A percentile compares a stretch with the other conserved stretches of the same genome.
phyloP scores from a whole-genome alignment of 2,113 vertebrate genomes.

The Myodes glareolus region DNA sequence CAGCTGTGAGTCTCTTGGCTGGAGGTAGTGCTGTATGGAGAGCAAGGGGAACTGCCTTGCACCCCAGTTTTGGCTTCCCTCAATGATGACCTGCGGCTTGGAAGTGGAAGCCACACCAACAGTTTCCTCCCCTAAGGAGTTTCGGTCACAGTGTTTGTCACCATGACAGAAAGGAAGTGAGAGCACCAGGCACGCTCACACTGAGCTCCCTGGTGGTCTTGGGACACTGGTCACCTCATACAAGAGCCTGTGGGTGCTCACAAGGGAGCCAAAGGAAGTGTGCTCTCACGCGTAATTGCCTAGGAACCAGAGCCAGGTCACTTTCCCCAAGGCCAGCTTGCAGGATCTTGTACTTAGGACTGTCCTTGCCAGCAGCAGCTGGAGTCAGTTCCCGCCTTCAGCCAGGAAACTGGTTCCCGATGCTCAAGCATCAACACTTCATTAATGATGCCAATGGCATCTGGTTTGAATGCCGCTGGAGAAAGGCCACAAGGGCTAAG shows the following conservation, averaged over 20 bases:
- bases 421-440: fast-evolving
- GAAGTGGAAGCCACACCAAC: neutral
- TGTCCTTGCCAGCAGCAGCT: neutral
- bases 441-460: fast-evolving
- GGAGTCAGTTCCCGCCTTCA: fast-evolving
- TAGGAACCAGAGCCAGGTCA: neutral
- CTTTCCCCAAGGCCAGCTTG: neutral
- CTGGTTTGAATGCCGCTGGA: neutral
- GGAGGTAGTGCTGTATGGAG: neutral
- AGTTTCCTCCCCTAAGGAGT: neutral
- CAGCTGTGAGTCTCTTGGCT: neutral
- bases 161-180: neutral
- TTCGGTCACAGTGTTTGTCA: neutral
- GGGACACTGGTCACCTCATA: neutral
- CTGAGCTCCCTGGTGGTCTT: neutral
- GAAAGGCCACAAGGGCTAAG: neutral
- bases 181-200: neutral
- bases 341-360: fast-evolving
- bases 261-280: neutral
- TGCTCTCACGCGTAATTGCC: neutral
- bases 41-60: neutral
- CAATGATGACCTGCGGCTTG: neutral
- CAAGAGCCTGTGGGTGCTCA: neutral
- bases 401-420: neutral
- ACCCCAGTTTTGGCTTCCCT: neutral